Evolutionary conservation across 2,888 invertebrate genomes (phyloP).

Genomic region (Cataglyphis rosenhaueri): DNA sequence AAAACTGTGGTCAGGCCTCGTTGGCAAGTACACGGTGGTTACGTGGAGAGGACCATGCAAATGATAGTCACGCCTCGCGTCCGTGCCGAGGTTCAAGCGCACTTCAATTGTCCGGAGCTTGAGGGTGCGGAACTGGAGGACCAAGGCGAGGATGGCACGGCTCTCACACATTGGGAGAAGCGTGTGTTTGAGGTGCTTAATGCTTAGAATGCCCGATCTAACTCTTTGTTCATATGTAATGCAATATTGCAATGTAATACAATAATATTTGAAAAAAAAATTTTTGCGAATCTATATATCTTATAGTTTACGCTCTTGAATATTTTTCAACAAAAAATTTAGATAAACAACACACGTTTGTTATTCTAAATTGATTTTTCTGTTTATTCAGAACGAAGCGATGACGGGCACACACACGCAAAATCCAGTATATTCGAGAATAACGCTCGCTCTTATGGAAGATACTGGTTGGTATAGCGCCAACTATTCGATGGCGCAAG

Average conservation of each 20-base stretch:
- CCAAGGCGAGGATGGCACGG: slow-evolving; percentile 99
- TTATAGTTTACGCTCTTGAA: neutral
- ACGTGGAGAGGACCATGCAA: slow-evolving; percentile 91
- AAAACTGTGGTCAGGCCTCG: slow-evolving; percentile 89
- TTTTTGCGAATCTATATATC: neutral
- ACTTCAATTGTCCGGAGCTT: slow-evolving; percentile 94
- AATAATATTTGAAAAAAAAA: neutral
- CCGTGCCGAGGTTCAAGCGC: slow-evolving; percentile 93
- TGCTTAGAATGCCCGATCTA: neutral
- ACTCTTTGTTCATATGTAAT: neutral
- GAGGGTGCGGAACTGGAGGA: slow-evolving; percentile 99
- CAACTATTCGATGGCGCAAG: slow-evolving; percentile 95
- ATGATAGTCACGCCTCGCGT: slow-evolving; percentile 97
- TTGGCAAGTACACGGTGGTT: slow-evolving; percentile 94
- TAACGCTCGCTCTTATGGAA: slow-evolving; percentile 98
- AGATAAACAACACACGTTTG: neutral
- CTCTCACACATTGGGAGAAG: slow-evolving; percentile 99
- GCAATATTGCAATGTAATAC: no score
- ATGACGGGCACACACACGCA: slow-evolving; percentile 99
- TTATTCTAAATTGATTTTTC: slow-evolving; percentile 22
- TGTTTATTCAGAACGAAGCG: slow-evolving; percentile 93
- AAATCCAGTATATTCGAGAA: slow-evolving; percentile 97
- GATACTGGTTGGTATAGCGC: slow-evolving; percentile 99
- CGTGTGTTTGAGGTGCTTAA: slow-evolving; percentile 95
- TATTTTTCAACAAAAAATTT: slow-evolving; percentile 8